Evolutionary conservation across 2,113 vertebrate species (phyloP).

Genomic region (Eira barbara): DNA sequence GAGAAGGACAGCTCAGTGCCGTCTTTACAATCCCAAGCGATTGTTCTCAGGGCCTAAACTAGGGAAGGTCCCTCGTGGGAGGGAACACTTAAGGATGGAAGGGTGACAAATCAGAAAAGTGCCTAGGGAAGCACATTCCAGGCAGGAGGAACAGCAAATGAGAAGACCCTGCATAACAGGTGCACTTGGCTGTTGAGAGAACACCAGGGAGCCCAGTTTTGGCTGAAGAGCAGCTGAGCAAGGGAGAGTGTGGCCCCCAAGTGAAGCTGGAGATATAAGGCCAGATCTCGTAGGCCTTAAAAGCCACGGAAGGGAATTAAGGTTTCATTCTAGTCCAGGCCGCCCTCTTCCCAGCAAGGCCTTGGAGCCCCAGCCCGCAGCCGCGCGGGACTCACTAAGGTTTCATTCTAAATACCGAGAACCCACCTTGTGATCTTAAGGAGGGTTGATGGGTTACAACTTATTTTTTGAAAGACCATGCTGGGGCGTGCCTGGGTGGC

Average conservation of each 20-base stretch:
- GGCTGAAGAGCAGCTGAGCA: neutral
- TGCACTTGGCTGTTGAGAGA: neutral
- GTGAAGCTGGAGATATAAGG: neutral
- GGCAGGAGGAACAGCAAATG: neutral
- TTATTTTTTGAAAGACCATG: neutral
- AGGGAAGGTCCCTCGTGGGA: neutral
- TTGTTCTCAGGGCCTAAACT: neutral
- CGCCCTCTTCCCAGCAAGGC: too few species aligned
- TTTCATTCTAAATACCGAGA: constrained; percentile 18
- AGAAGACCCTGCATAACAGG: neutral
- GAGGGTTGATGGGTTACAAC: neutral
- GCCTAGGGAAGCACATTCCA: neutral
- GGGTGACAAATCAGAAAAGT: neutral
- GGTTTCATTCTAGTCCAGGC: constrained; percentile 17
- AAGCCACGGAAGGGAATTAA: neutral
- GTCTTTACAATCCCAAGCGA: neutral
- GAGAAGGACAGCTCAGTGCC: neutral
- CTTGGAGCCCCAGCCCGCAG: too few species aligned
- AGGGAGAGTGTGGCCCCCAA: neutral
- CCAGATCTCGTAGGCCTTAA: neutral
- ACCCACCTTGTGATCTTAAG: neutral
- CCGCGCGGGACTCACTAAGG: too few species aligned
- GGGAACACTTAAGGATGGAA: neutral
- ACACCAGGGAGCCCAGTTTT: neutral
- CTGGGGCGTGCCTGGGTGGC: too few species aligned